phyloP scores from a whole-genome alignment of 2,888 invertebrate genomes.

The Protonemura montana region DNA sequence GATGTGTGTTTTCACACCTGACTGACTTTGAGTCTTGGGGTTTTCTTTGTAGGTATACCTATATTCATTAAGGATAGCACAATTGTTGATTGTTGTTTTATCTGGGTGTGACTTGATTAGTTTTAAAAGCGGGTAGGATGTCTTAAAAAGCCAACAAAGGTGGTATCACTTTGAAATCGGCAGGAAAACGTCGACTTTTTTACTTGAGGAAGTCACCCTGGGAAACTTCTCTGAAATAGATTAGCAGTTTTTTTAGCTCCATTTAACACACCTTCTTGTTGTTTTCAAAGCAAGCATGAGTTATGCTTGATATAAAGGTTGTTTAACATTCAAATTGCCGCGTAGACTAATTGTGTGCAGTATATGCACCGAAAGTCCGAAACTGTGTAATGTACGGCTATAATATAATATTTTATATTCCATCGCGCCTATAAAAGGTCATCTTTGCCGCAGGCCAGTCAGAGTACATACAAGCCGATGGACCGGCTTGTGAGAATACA shows the following conservation, averaged over 20 bases:
- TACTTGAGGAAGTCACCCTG: neutral
- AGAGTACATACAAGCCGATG: neutral
- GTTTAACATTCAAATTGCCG: neutral
- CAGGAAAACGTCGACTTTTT: neutral
- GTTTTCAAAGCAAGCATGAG: neutral
- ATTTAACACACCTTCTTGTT: neutral
- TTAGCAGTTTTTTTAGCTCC: neutral
- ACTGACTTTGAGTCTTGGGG: neutral
- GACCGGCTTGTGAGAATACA: neutral
- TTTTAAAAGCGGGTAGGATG: neutral
- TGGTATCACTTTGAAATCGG: neutral
- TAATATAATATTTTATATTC: slow-evolving; percentile 12
- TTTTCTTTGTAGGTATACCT: slow-evolving; percentile 2
- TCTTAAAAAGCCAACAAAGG: neutral
- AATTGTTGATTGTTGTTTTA: neutral
- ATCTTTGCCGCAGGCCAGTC: neutral
- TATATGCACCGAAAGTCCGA: neutral
- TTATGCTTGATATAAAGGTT: neutral
- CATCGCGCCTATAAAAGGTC: slow-evolving; percentile 12
- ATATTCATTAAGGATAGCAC: neutral
- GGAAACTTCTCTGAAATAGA: neutral
- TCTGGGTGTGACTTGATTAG: neutral
- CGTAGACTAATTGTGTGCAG: neutral
- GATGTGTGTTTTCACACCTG: slow-evolving; percentile 12
- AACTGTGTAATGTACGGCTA: neutral